phyloP scores from a whole-genome alignment of 2,113 vertebrate species.

The Morone chrysops region DNA sequence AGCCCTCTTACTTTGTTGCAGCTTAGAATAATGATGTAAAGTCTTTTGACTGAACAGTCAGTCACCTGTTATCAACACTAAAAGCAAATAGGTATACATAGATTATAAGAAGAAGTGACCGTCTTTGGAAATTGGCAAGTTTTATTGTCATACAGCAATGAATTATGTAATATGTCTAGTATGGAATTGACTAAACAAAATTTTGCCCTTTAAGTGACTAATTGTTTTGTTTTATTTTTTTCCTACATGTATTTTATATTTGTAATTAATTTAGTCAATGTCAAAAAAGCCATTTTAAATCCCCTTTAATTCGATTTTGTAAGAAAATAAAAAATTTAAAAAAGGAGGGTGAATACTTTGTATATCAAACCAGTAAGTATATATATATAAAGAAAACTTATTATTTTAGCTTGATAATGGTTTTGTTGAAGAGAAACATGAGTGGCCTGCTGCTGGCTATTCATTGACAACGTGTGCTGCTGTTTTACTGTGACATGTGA shows the following conservation, averaged over 20 bases:
- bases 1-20: neutral
- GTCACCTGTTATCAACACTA: neutral
- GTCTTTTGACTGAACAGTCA: neutral
- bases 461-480: neutral
- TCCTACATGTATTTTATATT: neutral
- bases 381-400: neutral
- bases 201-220: neutral
- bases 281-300: neutral
- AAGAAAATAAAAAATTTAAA: constrained; percentile 3
- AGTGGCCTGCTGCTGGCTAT: no score
- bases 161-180: constrained; percentile 1
- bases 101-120: neutral
- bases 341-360: neutral
- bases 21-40: constrained; percentile 5
- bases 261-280: neutral
- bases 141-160: neutral
- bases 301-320: neutral
- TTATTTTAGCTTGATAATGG: neutral
- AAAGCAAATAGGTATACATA: neutral
- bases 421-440: neutral
- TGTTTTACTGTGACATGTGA: constrained; percentile 9
- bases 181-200: neutral
- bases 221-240: no score
- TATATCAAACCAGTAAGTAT: neutral
- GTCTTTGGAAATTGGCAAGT: neutral